phyloP scores from a whole-genome alignment of 1,140 invertebrate species.

The Apis laboriosa region DNA sequence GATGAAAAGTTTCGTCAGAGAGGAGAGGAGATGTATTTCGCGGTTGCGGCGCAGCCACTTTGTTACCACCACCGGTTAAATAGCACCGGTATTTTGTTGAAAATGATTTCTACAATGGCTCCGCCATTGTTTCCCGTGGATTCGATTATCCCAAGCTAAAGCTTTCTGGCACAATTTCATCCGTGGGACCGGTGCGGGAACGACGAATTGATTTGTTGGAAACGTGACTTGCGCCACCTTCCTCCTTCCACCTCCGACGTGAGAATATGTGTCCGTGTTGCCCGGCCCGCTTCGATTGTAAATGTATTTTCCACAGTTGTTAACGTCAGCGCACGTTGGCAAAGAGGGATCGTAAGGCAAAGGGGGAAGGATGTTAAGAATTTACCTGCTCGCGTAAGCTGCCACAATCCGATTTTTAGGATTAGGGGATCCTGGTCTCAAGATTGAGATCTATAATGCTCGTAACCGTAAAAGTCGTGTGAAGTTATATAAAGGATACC shows the following conservation, averaged over 20 bases:
- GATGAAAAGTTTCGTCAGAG: background rate
- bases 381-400: background rate
- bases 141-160: slow-evolving; percentile 43
- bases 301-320: background rate
- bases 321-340: background rate
- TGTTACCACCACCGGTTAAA: slow-evolving; percentile 10
- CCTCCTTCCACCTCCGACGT: slow-evolving; percentile 28
- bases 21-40: background rate
- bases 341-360: too few species aligned
- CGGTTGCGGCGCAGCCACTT: slow-evolving; percentile 2
- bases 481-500: too few species aligned
- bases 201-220: slow-evolving; percentile 52
- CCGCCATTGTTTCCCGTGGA: slow-evolving; percentile 34
- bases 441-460: too few species aligned
- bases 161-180: slow-evolving; percentile 45
- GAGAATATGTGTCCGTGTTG: slow-evolving; percentile 35
- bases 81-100: slow-evolving; percentile 5
- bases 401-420: too few species aligned
- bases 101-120: slow-evolving; percentile 18
- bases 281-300: background rate
- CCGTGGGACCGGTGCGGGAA: slow-evolving; percentile 40
- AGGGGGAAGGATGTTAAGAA: background rate
- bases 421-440: too few species aligned
- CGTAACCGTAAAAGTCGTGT: too few species aligned
- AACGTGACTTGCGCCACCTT: slow-evolving; percentile 47